phyloP scores from a whole-genome alignment of 2,113 vertebrate species.

The Scortum barcoo region DNA sequence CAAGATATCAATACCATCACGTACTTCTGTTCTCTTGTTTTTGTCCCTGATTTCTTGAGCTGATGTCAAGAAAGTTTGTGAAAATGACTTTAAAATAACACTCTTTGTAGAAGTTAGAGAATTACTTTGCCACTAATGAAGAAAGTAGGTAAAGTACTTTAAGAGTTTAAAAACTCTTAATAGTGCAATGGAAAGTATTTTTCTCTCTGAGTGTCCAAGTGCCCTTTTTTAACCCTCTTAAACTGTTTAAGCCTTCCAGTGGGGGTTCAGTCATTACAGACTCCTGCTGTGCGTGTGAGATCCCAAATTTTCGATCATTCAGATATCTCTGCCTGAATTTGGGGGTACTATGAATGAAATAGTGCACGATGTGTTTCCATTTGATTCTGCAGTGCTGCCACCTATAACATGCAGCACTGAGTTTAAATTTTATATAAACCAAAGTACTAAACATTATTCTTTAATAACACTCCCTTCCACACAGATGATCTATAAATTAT shows the following conservation, averaged over 20 bases:
- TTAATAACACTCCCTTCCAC: background rate
- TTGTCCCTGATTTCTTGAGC: background rate
- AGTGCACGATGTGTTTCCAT: background rate
- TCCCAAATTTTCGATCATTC: background rate
- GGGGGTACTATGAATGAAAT: background rate
- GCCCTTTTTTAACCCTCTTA: background rate
- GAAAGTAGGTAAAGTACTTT: background rate
- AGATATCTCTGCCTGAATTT: background rate
- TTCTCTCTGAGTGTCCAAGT: background rate
- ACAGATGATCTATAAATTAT: background rate
- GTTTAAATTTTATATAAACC: background rate
- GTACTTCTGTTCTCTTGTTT: slow-evolving; percentile 1
- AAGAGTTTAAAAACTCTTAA: too few species aligned
- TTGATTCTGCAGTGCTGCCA: background rate
- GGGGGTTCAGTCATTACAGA: too few species aligned
- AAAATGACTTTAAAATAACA: background rate
- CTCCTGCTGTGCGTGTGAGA: background rate
- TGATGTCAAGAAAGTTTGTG: slow-evolving; percentile 3
- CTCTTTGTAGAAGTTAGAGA: background rate
- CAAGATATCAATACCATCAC: slow-evolving; percentile 33
- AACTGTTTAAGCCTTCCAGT: background rate
- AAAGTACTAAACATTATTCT: background rate
- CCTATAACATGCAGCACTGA: background rate
- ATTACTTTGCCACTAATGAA: background rate
- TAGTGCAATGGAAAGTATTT: background rate